Evolutionary conservation across 2,113 vertebrate genomes (phyloP).

Genomic region (Atractosteus spatula): DNA sequence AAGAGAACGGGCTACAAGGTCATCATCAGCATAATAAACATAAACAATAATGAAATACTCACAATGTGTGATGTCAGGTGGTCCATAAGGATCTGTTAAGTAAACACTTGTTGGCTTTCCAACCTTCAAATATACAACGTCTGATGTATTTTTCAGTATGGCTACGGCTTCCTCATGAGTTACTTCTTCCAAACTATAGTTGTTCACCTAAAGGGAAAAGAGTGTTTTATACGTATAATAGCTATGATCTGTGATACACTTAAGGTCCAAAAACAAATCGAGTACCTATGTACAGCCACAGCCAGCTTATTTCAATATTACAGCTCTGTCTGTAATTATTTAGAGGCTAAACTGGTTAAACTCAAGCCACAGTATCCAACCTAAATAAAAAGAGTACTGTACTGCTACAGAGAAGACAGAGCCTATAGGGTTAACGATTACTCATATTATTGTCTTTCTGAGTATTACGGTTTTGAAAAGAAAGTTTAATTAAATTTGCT

Average conservation of each 20-base stretch:
- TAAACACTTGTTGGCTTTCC: constrained; percentile 93
- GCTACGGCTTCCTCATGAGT: constrained; percentile 95
- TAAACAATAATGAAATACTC: constrained; percentile 56
- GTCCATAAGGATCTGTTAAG: constrained; percentile 92
- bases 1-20: too few species aligned
- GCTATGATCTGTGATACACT: too few species aligned
- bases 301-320: too few species aligned
- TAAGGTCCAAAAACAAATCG: too few species aligned
- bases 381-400: too few species aligned
- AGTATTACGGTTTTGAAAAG: too few species aligned
- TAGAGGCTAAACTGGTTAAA: constrained; percentile 46
- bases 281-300: too few species aligned
- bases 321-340: not conserved
- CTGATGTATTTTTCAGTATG: constrained; percentile 93
- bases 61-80: constrained; percentile 94
- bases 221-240: too few species aligned
- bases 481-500: not conserved
- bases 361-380: constrained; percentile 17
- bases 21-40: too few species aligned
- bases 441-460: too few species aligned
- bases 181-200: constrained; percentile 94
- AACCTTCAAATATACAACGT: constrained; percentile 93
- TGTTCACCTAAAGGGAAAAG: constrained; percentile 77
- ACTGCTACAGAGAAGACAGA: too few species aligned
- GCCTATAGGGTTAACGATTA: too few species aligned